Evolutionary conservation across 2,888 invertebrate species (phyloP).

Genomic region (Drosophila setosimentum): DNA sequence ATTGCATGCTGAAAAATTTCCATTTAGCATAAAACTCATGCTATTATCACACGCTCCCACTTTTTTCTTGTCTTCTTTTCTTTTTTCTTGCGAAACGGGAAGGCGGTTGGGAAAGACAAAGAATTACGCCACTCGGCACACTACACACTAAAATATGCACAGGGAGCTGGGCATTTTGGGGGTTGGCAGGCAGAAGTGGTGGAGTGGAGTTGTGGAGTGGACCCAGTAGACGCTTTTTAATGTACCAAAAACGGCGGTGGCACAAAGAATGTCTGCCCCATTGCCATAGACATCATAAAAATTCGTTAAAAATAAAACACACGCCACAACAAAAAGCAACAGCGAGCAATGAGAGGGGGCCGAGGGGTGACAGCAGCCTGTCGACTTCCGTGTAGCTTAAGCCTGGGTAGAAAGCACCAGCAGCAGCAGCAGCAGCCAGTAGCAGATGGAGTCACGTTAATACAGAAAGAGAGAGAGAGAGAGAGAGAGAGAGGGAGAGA

Average conservation of each 20-base stretch:
- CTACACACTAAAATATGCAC: slow-evolving; percentile 76
- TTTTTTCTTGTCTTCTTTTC: slow-evolving; percentile 4
- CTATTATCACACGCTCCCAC: slow-evolving; percentile 63
- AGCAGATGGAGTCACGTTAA: slow-evolving; percentile 20
- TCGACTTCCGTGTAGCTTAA: slow-evolving; percentile 75
- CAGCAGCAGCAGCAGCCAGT: not conserved
- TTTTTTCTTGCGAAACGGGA: not conserved
- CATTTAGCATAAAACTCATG: slow-evolving; percentile 79
- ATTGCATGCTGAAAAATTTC: slow-evolving; percentile 78
- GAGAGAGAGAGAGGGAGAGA: slow-evolving; percentile 3
- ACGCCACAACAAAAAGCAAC: slow-evolving; percentile 62
- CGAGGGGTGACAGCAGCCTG: slow-evolving; percentile 29
- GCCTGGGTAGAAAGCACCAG: slow-evolving; percentile 20
- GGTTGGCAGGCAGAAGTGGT: not conserved
- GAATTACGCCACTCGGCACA: slow-evolving; percentile 77
- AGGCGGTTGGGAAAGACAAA: slow-evolving; percentile 16
- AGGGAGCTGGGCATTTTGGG: not conserved
- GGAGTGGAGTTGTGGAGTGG: slow-evolving; percentile 33
- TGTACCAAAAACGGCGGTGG: slow-evolving; percentile 70
- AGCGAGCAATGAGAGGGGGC: not conserved
- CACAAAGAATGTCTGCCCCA: slow-evolving; percentile 77
- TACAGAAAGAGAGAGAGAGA: not conserved
- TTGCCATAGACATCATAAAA: slow-evolving; percentile 80
- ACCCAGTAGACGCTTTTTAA: slow-evolving; percentile 78
- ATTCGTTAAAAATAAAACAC: slow-evolving; percentile 75